Base-by-base conservation (phyloP, 2,888 invertebrate genomes). In the Chymomyza fuscimana region DNA sequence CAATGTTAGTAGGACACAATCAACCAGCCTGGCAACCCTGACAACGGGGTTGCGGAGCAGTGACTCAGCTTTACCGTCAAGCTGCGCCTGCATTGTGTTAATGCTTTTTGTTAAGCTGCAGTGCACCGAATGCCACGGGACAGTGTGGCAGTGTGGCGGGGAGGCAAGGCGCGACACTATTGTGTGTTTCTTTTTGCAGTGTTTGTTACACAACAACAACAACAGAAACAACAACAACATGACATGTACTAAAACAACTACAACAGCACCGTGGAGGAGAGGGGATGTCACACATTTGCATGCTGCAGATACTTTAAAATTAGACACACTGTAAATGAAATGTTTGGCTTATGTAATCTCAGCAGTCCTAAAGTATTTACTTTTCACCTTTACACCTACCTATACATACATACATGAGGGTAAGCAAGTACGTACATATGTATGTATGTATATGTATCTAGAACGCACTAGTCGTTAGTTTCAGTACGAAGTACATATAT, bases 11-110 rank as follows among this genome's bases (percentile, higher is more conserved):
- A 83, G 79, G 87, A 74, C 82, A 46, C 10, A 12, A 46, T 46
- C 40, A 46, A 46, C 1, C 40, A 46, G 40, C 40, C 40, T 46
- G 40, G 40, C 40, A 46, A 46, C 40, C 40, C 40, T 46, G 40
- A 10, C 40, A 46, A 12, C 40, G 12, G 29, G 22, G 58, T 22
- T 29, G 58, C 12, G 29, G 22, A 29, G 58, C 22, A 58, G 58
- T 58, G 10, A 22, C 5, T 54, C 58, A 22, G 22, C 58, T 12
- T 29, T 58, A 54, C 22, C 83, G 83, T 87, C 87, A 87, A 80
- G 86, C 81, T 88, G 85, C 85, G 88, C 88, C 82, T 87, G 88
- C 82, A 86, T 86, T 84, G 87, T 88, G 88, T 86, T 86, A 86
- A 86, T 86, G 88, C 88, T 86, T 86, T 83, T 86, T 88, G 85